Base-by-base conservation (phyloP, 2,888 invertebrate species). In the Idaea aversata region DNA sequence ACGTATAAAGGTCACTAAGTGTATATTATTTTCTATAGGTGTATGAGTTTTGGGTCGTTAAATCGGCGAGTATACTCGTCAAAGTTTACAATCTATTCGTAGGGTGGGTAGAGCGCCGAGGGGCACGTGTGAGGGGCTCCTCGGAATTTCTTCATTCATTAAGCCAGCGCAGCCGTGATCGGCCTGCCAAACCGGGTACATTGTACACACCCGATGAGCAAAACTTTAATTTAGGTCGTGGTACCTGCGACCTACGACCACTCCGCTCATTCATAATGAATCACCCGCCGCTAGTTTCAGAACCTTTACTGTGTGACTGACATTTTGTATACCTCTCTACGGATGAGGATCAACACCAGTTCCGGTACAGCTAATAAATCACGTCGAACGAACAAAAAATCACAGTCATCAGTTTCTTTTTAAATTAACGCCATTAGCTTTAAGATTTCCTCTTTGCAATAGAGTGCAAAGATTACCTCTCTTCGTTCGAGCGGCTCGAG, bases 381-480 rank as follows among this genome's bases (percentile, higher is more conserved):
- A 91, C 86, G 67, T 77, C 70, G 81, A 84, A 89, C 77, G 77
- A 85, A 85, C 85, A 87, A 91, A 93, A 91, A 92, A 89, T 89
- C 87, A 87, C 87, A 91, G 89, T 92, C 92, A 93, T 90, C 83
- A 87, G 85, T 87, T 78, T 87, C 88, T 88, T 92, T 90, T 91
- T 88, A 93, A 93, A 93, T 93, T 92, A 93, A 90, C 92, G 88
- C 91, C 90, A 92, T 93, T 92, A 92, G 87, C 90, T 85, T 87
- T 80, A 79, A 91, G 88, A 92, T 91, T 92, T 88, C 84, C 90
- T 88, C 86, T 86, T 87, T 81, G 82, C 83, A 91, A 90, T 90
- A 83, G 89, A 91, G 90, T 91, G 91, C 89, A 90, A 90, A 89
- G 88, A 91, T 92, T 91, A 88, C 90, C 90, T 90, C 90, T 88